These are phyloP conservation scores for Eupithecia vulgata DNA, from an alignment of 2,888 invertebrate species.

Conservation along the genomic window DNA sequence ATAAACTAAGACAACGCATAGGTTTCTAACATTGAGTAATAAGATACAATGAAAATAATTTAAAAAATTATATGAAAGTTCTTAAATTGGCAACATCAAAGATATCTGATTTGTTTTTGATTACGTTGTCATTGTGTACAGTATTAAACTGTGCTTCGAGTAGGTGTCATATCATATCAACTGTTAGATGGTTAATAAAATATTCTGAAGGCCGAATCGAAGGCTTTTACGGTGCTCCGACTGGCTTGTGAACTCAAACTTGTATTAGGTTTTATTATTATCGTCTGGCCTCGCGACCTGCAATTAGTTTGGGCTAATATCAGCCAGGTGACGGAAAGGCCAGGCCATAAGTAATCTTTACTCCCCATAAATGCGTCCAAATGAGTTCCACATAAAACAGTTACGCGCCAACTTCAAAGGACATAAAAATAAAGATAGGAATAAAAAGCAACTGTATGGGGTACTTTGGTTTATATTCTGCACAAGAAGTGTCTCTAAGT, in stretches of 20 bases:
- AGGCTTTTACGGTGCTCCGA: background rate
- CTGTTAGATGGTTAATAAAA: constrained; percentile 1
- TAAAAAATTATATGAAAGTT: background rate
- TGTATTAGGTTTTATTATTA: background rate
- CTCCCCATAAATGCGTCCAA: constrained; percentile 7
- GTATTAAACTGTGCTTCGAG: background rate
- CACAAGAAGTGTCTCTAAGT: constrained; percentile 43
- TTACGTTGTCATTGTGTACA: background rate
- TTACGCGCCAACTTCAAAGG: constrained; percentile 14
- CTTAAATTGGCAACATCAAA: background rate
- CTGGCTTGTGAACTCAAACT: background rate
- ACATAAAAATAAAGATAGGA: constrained; percentile 28
- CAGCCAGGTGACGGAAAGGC: constrained; percentile 8
- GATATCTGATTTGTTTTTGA: background rate
- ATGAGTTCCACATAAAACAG: constrained; percentile 19
- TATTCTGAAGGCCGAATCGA: constrained; percentile 8
- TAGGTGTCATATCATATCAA: background rate
- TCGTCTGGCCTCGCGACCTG: background rate
- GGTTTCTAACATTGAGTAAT: background rate
- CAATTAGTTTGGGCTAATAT: background rate
- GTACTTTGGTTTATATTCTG: constrained; percentile 42
- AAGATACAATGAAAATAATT: background rate
- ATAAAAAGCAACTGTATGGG: constrained; percentile 33
- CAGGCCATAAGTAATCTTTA: background rate
- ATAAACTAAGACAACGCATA: background rate